These are phyloP conservation scores for Tenthredo mesomela DNA, from an alignment of 2,888 invertebrate genomes.

Conservation along the genomic window DNA sequence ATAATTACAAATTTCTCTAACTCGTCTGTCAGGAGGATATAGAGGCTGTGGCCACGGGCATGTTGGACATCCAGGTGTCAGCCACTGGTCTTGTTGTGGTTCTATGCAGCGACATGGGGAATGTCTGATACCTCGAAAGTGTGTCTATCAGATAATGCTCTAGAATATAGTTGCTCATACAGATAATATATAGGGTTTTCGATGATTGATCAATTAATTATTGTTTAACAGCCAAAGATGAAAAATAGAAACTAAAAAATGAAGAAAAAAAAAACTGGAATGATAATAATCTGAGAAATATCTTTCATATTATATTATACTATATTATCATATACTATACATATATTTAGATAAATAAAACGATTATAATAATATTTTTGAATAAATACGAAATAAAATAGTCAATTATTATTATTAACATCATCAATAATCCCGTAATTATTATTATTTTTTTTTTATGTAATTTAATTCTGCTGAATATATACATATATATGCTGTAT, in stretches of 20 bases:
- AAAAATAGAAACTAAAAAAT: background rate
- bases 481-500: background rate
- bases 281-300: background rate
- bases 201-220: background rate
- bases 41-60: conserved; percentile 91
- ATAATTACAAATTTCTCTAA: background rate
- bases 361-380: conserved; percentile 1
- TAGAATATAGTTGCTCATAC: conserved; percentile 45
- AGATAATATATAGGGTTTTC: background rate
- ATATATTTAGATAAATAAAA: background rate
- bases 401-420: background rate
- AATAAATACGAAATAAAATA: background rate
- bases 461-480: background rate
- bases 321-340: background rate
- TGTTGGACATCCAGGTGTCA: conserved; percentile 87
- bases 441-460: too few relatives aligned
- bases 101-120: conserved; percentile 68
- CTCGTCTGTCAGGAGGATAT: conserved; percentile 73
- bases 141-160: conserved; percentile 65
- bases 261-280: background rate
- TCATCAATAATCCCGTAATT: background rate
- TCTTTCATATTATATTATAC: background rate
- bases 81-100: conserved; percentile 93
- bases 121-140: conserved; percentile 65
- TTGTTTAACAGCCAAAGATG: background rate